These are phyloP conservation scores for Melanotaenia pygmaea DNA, from an alignment of 2,797 vertebrate species.

Conservation along the genomic window DNA sequence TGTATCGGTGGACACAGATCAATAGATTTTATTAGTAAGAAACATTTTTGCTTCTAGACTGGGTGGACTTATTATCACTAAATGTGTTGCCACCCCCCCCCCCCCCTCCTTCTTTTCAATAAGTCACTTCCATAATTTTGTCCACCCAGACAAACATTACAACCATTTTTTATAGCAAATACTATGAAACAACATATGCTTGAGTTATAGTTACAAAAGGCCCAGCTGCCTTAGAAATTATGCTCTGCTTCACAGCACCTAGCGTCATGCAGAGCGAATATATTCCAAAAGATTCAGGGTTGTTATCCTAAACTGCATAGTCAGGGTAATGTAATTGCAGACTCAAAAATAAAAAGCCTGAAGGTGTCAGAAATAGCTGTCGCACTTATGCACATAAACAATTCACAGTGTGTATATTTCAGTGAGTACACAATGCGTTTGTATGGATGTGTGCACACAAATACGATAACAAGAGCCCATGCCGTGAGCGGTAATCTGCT, in stretches of 20 bases:
- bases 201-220: not conserved
- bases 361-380: constrained; percentile 50
- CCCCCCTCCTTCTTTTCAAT: too few species aligned
- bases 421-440: constrained; percentile 5
- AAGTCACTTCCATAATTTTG: not conserved
- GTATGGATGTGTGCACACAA: constrained; percentile 4
- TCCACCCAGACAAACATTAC: not conserved
- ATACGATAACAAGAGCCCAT: constrained; percentile 60
- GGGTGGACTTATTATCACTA: not conserved
- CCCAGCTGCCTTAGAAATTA: not conserved
- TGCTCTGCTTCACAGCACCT: not conserved
- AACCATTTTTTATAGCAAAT: constrained; percentile 1
- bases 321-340: constrained; percentile 64
- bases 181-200: constrained; percentile 1
- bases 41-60: not conserved
- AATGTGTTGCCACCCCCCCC: not conserved
- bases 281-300: constrained; percentile 28
- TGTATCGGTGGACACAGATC: not conserved
- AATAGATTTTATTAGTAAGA: not conserved
- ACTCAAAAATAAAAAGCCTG: constrained; percentile 41
- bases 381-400: constrained; percentile 63
- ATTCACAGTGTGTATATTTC: constrained; percentile 56
- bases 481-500: constrained; percentile 73
- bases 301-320: constrained; percentile 47
- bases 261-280: constrained; percentile 1